Evolutionary conservation across 2,797 vertebrate species (phyloP).

Genomic region (Scyliorhinus canicula): DNA sequence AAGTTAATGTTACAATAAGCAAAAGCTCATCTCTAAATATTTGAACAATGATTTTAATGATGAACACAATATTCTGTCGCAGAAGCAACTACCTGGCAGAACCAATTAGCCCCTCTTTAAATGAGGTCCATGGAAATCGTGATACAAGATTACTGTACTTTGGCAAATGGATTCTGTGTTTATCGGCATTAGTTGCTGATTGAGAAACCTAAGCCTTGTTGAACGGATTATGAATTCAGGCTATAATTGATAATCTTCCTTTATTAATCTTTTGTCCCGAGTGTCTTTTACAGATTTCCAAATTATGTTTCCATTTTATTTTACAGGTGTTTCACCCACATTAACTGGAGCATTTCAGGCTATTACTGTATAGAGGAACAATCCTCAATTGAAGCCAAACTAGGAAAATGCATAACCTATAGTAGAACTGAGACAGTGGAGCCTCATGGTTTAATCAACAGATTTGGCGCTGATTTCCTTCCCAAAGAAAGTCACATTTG

Average conservation of each 20-base stretch:
- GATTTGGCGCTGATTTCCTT: neutral
- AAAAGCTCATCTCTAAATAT: neutral
- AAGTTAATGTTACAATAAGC: neutral
- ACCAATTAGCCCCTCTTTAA: neutral
- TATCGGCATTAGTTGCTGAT: neutral
- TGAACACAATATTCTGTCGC: neutral
- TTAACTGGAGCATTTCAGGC: neutral
- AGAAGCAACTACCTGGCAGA: neutral
- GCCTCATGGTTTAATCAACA: neutral
- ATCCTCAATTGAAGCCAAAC: neutral
- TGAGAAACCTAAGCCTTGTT: neutral
- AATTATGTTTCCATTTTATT: neutral
- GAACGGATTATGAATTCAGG: neutral
- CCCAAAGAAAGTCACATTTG: neutral
- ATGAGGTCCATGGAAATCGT: neutral
- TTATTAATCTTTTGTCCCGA: neutral
- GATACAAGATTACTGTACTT: neutral
- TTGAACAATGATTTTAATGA: slow-evolving; percentile 1
- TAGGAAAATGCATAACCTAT: neutral
- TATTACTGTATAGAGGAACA: neutral
- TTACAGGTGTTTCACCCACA: too few relatives aligned
- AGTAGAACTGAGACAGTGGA: neutral
- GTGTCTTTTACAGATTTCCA: neutral
- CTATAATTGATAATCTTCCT: neutral
- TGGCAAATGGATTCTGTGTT: neutral